Base-by-base conservation (phyloP, 2,888 invertebrate genomes). In the Selenia dentaria region DNA sequence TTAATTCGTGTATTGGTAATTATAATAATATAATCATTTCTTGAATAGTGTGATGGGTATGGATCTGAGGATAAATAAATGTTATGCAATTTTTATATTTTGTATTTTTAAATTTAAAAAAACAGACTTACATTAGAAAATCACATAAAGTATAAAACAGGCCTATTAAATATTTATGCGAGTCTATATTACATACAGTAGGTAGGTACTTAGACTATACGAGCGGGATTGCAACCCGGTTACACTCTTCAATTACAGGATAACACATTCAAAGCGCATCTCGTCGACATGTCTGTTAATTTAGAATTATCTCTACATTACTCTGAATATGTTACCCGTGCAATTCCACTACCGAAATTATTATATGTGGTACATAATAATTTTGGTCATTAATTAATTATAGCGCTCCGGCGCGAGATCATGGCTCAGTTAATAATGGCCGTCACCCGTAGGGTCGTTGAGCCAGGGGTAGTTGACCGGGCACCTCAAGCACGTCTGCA, bases 391-490 rank as follows among this genome's bases (percentile, higher is more conserved):
- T 68, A 77, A 79, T 86, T 89, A 88, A 75, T 78, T 73, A 75
- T 70, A 75, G 85, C 87, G 75, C 82, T 64, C 54, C 53, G 72
- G 80, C 81, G 79, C 82, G 89, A 90, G 89, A 90, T 90, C 89
- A 71, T 72, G 62, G 70, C 79, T 74, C 71, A 62, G 64, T 70
- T 96, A 97, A 93, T 95, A 96, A 93, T 95, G 96, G 85, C 91
- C 96, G 76, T 96, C 96, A 67, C 96, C 96, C 66, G 95, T 96
- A 54, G 97, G 97, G 89, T 98, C 97, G 81, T 96, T 96, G 73
- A 97, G 84, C 98, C 98, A 98, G 70, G 98, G 98, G 92, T 97
- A 98, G 85, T 97, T 97, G 86, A 95, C 96, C 64, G 98, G 98
- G 87, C 98, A 98, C 79, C 97, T 93, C 67, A 97, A 94, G 87